Evolutionary conservation across 2,888 invertebrate genomes (phyloP).

Genomic region (Graphium colonna): DNA sequence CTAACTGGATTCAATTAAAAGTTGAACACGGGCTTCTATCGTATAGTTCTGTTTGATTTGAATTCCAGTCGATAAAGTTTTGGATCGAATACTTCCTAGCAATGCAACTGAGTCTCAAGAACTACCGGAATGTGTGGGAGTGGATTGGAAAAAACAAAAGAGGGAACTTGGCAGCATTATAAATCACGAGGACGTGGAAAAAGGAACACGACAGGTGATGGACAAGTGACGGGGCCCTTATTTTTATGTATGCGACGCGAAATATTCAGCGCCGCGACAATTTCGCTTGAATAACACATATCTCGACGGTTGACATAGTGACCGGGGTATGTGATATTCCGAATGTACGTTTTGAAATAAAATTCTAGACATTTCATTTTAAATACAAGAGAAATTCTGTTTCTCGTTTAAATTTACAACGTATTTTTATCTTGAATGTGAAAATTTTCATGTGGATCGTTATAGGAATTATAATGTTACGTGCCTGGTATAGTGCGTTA

Average conservation of each 20-base stretch:
- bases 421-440: too few species aligned
- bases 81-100: conserved; percentile 23
- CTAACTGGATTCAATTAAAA: conserved; percentile 69
- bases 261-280: conserved; percentile 20
- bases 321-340: background rate
- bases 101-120: conserved; percentile 5
- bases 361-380: background rate
- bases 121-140: background rate
- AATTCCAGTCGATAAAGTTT: conserved; percentile 39
- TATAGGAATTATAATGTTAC: too few species aligned
- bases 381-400: background rate
- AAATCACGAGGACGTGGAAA: conserved; percentile 19
- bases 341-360: background rate
- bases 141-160: background rate
- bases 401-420: background rate
- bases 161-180: conserved; percentile 11
- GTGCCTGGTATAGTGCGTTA: too few species aligned
- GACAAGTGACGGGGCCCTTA: conserved; percentile 18
- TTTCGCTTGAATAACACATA: conserved; percentile 12
- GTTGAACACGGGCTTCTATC: conserved; percentile 39
- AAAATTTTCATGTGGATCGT: too few species aligned
- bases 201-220: conserved; percentile 21
- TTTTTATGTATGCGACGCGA: conserved; percentile 10
- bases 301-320: background rate
- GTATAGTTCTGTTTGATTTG: conserved; percentile 45